Evolutionary conservation across 2,113 vertebrate genomes (phyloP).

Genomic region (Hemiscyllium ocellatum): DNA sequence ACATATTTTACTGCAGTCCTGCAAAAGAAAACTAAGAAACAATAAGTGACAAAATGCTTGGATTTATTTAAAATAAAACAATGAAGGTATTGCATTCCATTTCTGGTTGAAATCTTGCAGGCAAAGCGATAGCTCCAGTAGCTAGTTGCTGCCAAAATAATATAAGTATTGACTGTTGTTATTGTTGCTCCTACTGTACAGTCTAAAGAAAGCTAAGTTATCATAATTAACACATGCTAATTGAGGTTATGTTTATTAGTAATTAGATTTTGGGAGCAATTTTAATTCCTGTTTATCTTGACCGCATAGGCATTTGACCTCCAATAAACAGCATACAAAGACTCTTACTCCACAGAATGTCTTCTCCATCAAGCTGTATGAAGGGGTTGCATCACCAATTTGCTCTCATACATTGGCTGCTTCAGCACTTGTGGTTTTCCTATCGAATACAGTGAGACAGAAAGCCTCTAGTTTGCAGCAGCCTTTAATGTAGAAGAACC

Average conservation of each 20-base stretch:
- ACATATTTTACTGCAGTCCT: not conserved
- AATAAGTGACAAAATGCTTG: not conserved
- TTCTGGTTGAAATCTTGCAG: not conserved
- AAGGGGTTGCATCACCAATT: not conserved
- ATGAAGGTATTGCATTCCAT: not conserved
- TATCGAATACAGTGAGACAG: not conserved
- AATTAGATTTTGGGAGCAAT: conserved; percentile 31
- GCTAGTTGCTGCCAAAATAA: conserved; percentile 5
- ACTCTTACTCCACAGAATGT: not conserved
- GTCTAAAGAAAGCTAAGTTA: conserved; percentile 27
- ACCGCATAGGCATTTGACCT: not conserved
- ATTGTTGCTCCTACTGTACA: not conserved
- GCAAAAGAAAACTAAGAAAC: not conserved
- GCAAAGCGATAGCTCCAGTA: not conserved
- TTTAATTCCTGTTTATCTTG: conserved; percentile 29
- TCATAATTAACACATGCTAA: conserved; percentile 32
- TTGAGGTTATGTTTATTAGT: conserved; percentile 37
- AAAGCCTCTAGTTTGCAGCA: conserved; percentile 46
- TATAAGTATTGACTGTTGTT: not conserved
- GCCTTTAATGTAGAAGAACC: conserved; percentile 72
- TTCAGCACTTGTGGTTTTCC: not conserved
- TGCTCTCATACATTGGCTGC: not conserved
- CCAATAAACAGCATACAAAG: not conserved
- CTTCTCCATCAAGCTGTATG: not conserved
- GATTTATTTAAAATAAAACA: not conserved